These are phyloP conservation scores for Piprites chloris DNA, from an alignment of 2,113 vertebrate genomes.

Conservation along the genomic window DNA sequence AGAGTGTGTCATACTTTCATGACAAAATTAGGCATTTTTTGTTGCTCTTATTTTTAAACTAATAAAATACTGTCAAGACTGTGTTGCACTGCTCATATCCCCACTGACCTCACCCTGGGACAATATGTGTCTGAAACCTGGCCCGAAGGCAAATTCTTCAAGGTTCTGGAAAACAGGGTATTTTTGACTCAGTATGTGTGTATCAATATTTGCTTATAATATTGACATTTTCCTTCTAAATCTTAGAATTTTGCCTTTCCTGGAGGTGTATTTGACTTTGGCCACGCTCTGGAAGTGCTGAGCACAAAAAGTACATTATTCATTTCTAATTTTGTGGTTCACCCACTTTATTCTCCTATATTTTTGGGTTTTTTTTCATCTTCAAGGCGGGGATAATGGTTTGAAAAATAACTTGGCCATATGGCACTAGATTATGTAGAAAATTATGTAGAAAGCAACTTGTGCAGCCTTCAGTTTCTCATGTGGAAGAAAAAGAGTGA, in stretches of 20 bases:
- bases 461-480: not conserved
- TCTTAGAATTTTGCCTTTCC: not conserved
- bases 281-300: fast-evolving
- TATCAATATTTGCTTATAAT: not conserved
- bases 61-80: not conserved
- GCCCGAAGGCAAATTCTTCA: fast-evolving
- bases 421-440: not conserved
- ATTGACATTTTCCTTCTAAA: not conserved
- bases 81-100: fast-evolving
- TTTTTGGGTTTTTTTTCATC: fast-evolving
- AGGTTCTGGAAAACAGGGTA: not conserved
- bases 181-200: not conserved
- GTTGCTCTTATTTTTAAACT: not conserved
- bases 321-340: not conserved
- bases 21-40: not conserved
- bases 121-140: not conserved
- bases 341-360: fast-evolving
- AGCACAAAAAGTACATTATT: not conserved
- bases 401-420: not conserved
- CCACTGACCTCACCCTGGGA: not conserved
- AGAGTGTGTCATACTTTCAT: not conserved
- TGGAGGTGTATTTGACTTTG: not conserved
- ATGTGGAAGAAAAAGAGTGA: not conserved
- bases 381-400: no score
- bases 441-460: fast-evolving